Evolutionary conservation across 2,113 vertebrate genomes (phyloP).

Genomic region (Mola mola): DNA sequence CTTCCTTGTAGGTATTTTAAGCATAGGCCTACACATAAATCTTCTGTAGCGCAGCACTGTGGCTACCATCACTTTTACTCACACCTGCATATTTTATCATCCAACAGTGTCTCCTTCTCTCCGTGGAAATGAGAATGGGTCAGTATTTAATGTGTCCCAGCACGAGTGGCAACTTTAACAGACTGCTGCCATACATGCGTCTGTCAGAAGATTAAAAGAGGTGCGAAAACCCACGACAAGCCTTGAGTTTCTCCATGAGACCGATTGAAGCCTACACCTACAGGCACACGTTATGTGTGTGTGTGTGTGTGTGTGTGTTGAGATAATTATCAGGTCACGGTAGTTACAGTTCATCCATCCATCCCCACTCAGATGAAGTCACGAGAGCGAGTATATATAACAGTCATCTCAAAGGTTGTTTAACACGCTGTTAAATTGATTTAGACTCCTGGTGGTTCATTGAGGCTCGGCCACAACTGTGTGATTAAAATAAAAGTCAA

Average conservation of each 20-base stretch:
- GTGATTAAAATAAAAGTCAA: conserved; percentile 19
- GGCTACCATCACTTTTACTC: background rate
- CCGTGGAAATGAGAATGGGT: background rate
- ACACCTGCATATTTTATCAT: background rate
- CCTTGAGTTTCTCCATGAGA: conserved; percentile 30
- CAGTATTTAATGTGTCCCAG: background rate
- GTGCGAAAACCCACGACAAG: conserved; percentile 20
- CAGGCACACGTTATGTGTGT: conserved; percentile 28
- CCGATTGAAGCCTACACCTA: conserved; percentile 33
- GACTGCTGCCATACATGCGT: conserved; percentile 16
- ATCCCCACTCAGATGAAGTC: too few species aligned
- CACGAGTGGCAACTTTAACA: conserved; percentile 10
- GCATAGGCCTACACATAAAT: too few species aligned
- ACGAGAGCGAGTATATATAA: too few species aligned
- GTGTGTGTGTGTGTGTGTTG: conserved; percentile 12
- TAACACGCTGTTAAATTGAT: conserved; percentile 28
- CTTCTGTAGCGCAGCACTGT: too few species aligned
- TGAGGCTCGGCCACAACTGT: background rate
- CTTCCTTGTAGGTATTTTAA: too few species aligned
- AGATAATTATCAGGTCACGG: conserved; percentile 20
- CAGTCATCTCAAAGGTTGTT: too few species aligned
- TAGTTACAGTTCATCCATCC: too few species aligned
- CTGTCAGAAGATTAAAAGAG: conserved; percentile 19
- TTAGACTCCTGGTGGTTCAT: conserved; percentile 11
- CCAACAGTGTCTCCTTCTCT: background rate